Evolutionary conservation across 2,888 invertebrate genomes (phyloP).

Genomic region (Oasisia sp.): DNA sequence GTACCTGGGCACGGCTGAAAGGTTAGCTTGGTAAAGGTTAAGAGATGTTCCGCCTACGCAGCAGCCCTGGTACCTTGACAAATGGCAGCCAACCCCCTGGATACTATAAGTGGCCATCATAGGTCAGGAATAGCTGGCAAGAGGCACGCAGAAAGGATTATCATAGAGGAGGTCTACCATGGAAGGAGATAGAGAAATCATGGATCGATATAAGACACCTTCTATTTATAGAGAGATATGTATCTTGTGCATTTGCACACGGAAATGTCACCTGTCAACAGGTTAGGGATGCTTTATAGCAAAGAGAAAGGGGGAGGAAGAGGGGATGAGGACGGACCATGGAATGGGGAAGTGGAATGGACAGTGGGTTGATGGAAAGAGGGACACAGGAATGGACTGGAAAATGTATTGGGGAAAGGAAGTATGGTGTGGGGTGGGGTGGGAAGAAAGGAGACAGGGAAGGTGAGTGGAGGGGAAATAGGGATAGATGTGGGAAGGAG

Average conservation of each 20-base stretch:
- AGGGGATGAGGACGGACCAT: neutral
- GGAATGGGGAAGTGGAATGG: neutral
- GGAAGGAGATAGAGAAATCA: neutral
- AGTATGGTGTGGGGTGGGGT: too few species aligned
- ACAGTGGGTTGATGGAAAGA: neutral
- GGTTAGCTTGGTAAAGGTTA: neutral
- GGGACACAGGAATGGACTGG: neutral
- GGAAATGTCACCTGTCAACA: neutral
- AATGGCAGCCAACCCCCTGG: neutral
- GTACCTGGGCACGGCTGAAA: slow-evolving; percentile 4
- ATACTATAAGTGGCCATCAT: neutral
- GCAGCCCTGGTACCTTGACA: neutral
- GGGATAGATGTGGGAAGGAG: neutral
- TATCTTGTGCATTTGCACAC: too few species aligned
- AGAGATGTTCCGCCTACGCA: neutral
- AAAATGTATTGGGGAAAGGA: neutral
- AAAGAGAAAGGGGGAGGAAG: neutral
- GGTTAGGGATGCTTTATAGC: neutral
- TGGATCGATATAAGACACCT: neutral
- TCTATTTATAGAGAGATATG: neutral
- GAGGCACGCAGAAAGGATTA: neutral
- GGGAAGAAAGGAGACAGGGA: neutral
- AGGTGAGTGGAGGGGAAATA: neutral
- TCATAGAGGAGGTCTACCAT: neutral
- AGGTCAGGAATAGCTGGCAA: neutral